Conservation (phyloP, 2,888 invertebrate genomes). For the Watsonalla binaria region DNA sequence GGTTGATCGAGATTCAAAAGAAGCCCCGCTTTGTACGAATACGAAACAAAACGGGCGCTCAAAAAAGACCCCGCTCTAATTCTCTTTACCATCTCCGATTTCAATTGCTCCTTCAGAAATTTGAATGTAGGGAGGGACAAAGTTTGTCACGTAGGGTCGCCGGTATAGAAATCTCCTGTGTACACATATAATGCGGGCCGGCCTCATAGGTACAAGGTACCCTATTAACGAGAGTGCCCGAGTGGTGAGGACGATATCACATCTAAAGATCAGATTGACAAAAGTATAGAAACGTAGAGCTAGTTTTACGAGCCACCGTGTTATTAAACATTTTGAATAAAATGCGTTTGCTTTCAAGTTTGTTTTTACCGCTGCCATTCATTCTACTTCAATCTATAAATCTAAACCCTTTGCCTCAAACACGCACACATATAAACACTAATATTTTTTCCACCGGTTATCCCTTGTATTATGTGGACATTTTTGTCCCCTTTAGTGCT, state of each 20-base stretch:
- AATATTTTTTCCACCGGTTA: constrained; percentile 57
- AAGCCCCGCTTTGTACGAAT: constrained; percentile 71
- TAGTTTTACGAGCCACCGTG: constrained; percentile 71
- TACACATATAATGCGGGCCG: constrained; percentile 73
- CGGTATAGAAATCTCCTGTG: constrained; percentile 59
- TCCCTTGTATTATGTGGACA: constrained; percentile 55
- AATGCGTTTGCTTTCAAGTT: constrained; percentile 49
- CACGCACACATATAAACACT: constrained; percentile 50
- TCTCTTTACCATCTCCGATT: constrained; percentile 79
- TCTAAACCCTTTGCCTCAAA: constrained; percentile 64
- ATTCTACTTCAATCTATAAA: constrained; percentile 55
- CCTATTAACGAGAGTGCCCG: constrained; percentile 74
- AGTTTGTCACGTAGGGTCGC: constrained; percentile 77
- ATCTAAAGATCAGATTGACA: constrained; percentile 72
- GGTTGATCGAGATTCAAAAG: constrained; percentile 76
- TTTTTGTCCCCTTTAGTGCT: constrained; percentile 67
- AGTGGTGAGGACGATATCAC: constrained; percentile 66
- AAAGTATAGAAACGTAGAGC: constrained; percentile 61
- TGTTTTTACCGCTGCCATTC: constrained; percentile 62
- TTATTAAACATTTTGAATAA: constrained; percentile 75
- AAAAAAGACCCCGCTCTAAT: constrained; percentile 76
- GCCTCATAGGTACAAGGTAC: constrained; percentile 74
- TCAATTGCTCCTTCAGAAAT: constrained; percentile 79
- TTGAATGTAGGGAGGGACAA: constrained; percentile 78
- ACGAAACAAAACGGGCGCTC: constrained; percentile 73